Evolutionary conservation across 1,140 invertebrate species (phyloP).

Genomic region (Ceratosolen solmsi): DNA sequence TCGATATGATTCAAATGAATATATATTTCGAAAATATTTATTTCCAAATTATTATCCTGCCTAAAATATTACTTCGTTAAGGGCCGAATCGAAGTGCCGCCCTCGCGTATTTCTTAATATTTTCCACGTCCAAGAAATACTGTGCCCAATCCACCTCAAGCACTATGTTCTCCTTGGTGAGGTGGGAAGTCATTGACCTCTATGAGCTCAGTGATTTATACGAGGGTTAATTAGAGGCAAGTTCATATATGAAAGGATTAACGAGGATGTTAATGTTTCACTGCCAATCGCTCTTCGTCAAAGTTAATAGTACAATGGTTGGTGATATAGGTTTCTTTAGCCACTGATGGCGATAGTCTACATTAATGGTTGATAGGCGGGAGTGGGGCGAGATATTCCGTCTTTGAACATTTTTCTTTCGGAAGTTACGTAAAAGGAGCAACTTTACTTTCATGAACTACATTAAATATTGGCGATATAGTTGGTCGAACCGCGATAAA

Average conservation of each 20-base stretch:
- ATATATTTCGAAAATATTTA: no score
- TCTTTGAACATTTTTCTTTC: not conserved
- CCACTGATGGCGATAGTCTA: not conserved
- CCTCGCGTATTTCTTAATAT: no score
- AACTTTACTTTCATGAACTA: no score
- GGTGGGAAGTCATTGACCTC: constrained; percentile 33
- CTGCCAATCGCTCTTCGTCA: constrained; percentile 3
- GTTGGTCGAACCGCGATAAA: no score
- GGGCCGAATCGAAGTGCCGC: no score
- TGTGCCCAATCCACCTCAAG: no score
- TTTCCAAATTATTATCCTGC: no score
- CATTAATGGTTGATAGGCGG: not conserved
- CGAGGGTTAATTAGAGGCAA: constrained; percentile 23
- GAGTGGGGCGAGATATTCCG: not conserved
- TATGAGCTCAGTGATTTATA: constrained; percentile 24
- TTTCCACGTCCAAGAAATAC: no score
- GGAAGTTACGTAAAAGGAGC: not conserved
- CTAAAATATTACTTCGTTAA: no score
- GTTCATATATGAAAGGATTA: constrained; percentile 15
- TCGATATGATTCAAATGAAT: no score
- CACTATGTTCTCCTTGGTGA: constrained; percentile 6
- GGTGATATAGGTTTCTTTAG: not conserved
- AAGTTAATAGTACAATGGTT: constrained; percentile 9
- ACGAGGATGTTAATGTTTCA: constrained; percentile 9
- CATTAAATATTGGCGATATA: no score